Percentiles rank a stretch among this genome's conserved stretches.
Conservation (phyloP, 2,888 invertebrate species). For the Lapara coniferarum region DNA sequence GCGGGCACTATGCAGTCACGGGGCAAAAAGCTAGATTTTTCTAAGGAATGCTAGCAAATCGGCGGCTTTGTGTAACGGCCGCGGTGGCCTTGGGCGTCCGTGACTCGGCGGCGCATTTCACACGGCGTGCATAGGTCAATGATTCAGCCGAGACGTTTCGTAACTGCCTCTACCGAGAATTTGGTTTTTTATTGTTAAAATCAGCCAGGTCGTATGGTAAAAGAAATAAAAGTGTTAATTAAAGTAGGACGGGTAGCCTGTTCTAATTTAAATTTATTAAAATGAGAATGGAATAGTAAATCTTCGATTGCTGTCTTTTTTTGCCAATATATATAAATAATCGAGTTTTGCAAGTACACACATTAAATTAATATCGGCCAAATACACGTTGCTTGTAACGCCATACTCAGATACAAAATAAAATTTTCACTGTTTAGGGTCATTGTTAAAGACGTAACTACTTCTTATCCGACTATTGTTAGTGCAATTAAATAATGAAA, state of each 20-base stretch:
- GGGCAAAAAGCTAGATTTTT: constrained; percentile 29
- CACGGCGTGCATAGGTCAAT: constrained; percentile 31
- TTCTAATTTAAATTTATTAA: too few relatives aligned
- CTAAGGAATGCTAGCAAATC: constrained; percentile 33
- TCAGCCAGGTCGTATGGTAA: not conserved
- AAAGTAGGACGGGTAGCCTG: not conserved
- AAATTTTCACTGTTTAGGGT: too few relatives aligned
- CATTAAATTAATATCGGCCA: too few relatives aligned
- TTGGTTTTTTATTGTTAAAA: constrained; percentile 11
- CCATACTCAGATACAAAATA: too few relatives aligned
- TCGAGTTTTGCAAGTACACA: too few relatives aligned
- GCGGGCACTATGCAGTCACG: constrained; percentile 29
- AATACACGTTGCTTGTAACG: too few relatives aligned
- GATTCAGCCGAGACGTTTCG: constrained; percentile 28
- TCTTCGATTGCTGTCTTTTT: too few relatives aligned
- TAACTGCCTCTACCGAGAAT: constrained; percentile 19
- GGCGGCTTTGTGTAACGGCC: constrained; percentile 63
- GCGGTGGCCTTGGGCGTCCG: constrained; percentile 59
- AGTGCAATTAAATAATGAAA: too few relatives aligned
- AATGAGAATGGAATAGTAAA: too few relatives aligned
- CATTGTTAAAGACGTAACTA: too few relatives aligned
- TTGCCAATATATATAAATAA: too few relatives aligned
- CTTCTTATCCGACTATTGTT: too few relatives aligned
- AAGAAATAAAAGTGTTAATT: not conserved
- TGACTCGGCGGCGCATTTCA: constrained; percentile 40